Evolutionary conservation across 1,140 invertebrate genomes (phyloP).

Genomic region (Brachionus sp.): DNA sequence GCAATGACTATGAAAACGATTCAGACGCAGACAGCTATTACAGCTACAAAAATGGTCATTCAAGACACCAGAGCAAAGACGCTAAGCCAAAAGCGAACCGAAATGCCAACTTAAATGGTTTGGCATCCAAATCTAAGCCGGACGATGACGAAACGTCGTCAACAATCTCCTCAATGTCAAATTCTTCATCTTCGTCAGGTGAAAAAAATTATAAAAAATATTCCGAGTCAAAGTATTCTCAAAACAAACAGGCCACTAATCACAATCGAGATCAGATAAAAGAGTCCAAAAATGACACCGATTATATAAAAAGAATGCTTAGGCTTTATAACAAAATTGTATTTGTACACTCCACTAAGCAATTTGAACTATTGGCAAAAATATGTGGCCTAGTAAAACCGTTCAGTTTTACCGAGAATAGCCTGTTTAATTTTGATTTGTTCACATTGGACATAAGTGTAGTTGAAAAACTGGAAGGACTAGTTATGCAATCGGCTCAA

Average conservation of each 20-base stretch:
- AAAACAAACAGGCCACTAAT: constrained; percentile 5
- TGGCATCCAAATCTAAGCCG: background rate
- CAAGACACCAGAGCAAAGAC: background rate
- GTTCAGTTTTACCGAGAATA: constrained; percentile 28
- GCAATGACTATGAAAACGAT: constrained; percentile 30
- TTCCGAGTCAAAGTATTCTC: background rate
- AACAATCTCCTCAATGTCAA: constrained; percentile 2
- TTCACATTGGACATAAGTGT: constrained; percentile 16
- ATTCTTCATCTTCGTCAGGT: background rate
- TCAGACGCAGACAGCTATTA: background rate
- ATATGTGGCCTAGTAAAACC: constrained; percentile 4
- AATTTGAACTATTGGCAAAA: constrained; percentile 31
- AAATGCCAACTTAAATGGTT: background rate
- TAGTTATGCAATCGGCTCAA: constrained; percentile 3
- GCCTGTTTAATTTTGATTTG: constrained; percentile 37
- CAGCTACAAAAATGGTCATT: constrained; percentile 4
- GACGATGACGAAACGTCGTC: constrained; percentile 24
- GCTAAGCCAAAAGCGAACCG: background rate
- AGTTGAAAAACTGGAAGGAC: constrained; percentile 23
- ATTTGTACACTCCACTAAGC: background rate
- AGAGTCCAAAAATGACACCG: background rate
- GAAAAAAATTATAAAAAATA: constrained; percentile 36
- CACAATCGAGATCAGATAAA: constrained; percentile 16
- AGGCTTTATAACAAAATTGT: constrained; percentile 22
- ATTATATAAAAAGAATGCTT: constrained; percentile 27